Conservation (phyloP, 2,888 invertebrate species). For the Rambutsinella grinnellia region DNA sequence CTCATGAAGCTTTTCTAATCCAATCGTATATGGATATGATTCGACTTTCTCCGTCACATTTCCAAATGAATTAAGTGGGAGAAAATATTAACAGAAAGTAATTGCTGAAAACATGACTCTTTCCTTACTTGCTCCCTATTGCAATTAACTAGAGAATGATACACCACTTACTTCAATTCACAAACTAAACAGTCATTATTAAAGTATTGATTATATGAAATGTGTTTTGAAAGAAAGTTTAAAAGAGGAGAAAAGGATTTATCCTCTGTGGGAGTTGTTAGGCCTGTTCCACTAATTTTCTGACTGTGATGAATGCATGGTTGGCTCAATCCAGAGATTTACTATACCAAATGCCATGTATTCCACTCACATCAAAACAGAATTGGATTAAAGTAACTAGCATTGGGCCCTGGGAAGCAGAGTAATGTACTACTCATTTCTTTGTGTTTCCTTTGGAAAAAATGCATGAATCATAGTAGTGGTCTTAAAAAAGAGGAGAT, state of each 20-base stretch:
- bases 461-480: conserved; percentile 40
- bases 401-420: not conserved
- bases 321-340: not conserved
- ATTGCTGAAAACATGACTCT: not conserved
- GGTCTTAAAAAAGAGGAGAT: conserved; percentile 19
- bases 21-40: too few relatives aligned
- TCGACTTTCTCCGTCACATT: too few relatives aligned
- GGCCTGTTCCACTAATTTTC: not conserved
- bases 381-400: not conserved
- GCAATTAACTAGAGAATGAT: too few relatives aligned
- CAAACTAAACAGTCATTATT: not conserved
- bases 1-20: too few relatives aligned
- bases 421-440: not conserved
- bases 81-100: not conserved
- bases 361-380: not conserved
- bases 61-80: not conserved
- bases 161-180: not conserved
- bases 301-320: not conserved
- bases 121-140: too few relatives aligned
- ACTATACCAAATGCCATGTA: not conserved
- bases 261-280: not conserved
- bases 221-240: not conserved
- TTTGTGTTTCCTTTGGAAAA: not conserved
- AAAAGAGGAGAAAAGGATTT: not conserved
- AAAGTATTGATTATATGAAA: not conserved